phyloP scores from a whole-genome alignment of 2,113 vertebrate genomes.

The Eonycteris spelaea region DNA sequence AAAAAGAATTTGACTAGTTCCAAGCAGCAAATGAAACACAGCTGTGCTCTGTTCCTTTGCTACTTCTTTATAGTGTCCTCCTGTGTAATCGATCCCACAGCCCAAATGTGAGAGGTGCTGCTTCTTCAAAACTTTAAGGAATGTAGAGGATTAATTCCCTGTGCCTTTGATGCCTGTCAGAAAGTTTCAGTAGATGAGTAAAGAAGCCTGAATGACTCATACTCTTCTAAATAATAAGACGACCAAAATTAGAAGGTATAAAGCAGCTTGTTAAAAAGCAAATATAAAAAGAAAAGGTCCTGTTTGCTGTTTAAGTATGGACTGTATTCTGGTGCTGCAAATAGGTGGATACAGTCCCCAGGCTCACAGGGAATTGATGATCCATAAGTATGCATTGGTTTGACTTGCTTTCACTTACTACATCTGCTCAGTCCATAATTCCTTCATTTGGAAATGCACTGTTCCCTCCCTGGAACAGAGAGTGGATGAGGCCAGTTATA shows the following conservation, averaged over 20 bases:
- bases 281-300: not conserved
- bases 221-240: constrained; percentile 29
- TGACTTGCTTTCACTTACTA: not conserved
- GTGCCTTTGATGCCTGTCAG: constrained; percentile 19
- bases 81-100: not conserved
- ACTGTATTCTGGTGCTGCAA: not conserved
- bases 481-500: not conserved
- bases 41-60: not conserved
- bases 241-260: not conserved
- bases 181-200: constrained; percentile 28
- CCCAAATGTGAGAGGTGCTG: not conserved
- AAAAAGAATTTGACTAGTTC: constrained; percentile 13
- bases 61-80: not conserved
- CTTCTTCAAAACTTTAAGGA: constrained; percentile 11
- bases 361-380: not conserved
- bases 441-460: not conserved
- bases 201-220: constrained; percentile 43
- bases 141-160: not conserved
- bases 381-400: not conserved
- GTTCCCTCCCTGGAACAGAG: not conserved
- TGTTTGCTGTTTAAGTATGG: not conserved
- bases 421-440: not conserved
- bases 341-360: not conserved
- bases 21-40: not conserved
- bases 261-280: not conserved